Conservation (phyloP, 2,888 invertebrate genomes). For the Hecatera dysodea region DNA sequence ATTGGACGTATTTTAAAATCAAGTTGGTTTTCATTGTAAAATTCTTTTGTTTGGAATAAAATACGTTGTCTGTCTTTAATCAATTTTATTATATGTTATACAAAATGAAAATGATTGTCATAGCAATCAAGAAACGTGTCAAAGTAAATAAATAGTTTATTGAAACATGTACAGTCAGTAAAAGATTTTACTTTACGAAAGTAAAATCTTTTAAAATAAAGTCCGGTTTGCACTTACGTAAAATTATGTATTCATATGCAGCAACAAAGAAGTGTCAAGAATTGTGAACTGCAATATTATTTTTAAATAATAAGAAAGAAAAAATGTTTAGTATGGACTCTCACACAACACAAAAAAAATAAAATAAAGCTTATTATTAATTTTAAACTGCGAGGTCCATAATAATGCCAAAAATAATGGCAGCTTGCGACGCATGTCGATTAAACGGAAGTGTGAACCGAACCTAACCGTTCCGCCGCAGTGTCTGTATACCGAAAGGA, state of each 20-base stretch:
- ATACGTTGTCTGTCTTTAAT: neutral
- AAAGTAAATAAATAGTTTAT: slow-evolving; percentile 18
- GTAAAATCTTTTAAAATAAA: neutral
- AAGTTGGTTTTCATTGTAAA: neutral
- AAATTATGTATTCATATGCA: neutral
- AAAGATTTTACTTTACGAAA: neutral
- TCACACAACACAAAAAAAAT: too few relatives aligned
- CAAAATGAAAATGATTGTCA: slow-evolving; percentile 16
- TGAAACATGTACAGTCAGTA: slow-evolving; percentile 1
- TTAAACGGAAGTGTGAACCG: slow-evolving; percentile 9
- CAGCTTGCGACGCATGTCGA: too few relatives aligned
- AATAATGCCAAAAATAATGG: too few relatives aligned
- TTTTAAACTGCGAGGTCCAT: too few relatives aligned
- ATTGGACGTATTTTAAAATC: neutral
- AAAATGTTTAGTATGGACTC: too few relatives aligned
- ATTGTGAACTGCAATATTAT: neutral
- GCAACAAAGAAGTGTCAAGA: neutral
- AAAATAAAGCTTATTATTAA: too few relatives aligned
- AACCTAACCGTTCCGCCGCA: slow-evolving; percentile 33
- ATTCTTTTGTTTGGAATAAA: neutral
- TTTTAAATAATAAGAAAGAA: neutral
- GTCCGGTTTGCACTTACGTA: slow-evolving; percentile 20
- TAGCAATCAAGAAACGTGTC: slow-evolving; percentile 3
- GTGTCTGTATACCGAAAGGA: slow-evolving; percentile 42
- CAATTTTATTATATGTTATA: neutral